These are phyloP conservation scores for Lanistes nyassanus DNA, from an alignment of 1,140 invertebrate genomes.

Conservation along the genomic window DNA sequence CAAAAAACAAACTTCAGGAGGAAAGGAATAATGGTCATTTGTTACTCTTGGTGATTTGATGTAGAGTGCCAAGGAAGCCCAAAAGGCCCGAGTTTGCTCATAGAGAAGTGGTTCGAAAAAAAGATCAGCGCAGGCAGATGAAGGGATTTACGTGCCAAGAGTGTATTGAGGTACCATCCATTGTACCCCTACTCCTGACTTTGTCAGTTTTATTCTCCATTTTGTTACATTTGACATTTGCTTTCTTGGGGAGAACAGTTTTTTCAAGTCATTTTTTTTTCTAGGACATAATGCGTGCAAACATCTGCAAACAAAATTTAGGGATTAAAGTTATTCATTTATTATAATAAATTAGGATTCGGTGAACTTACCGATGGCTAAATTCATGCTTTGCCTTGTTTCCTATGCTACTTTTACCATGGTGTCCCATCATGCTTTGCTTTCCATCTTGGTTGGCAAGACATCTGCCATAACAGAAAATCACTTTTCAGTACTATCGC, in stretches of 20 bases:
- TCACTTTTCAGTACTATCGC: conserved; percentile 57
- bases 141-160: conserved; percentile 51
- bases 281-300: neutral
- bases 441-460: too few relatives aligned
- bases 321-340: neutral
- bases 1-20: too few relatives aligned
- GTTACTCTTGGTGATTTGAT: neutral
- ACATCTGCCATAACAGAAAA: too few relatives aligned
- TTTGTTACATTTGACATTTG: neutral
- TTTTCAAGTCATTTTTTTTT: conserved; percentile 1
- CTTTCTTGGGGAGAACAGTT: neutral
- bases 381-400: too few relatives aligned
- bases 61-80: conserved; percentile 34
- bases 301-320: neutral
- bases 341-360: neutral
- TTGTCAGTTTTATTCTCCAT: neutral
- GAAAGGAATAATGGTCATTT: neutral
- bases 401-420: too few relatives aligned
- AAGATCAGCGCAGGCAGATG: conserved; percentile 52
- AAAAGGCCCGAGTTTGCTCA: conserved; percentile 40
- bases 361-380: neutral
- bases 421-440: too few relatives aligned
- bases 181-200: neutral
- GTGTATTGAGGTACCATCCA: conserved; percentile 53
- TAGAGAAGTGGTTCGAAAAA: conserved; percentile 58